Evolutionary conservation across 2,888 invertebrate genomes (phyloP), one percentile per base, ranked within the genome.

Genomic region (Drosophila aldrichi): DNA sequence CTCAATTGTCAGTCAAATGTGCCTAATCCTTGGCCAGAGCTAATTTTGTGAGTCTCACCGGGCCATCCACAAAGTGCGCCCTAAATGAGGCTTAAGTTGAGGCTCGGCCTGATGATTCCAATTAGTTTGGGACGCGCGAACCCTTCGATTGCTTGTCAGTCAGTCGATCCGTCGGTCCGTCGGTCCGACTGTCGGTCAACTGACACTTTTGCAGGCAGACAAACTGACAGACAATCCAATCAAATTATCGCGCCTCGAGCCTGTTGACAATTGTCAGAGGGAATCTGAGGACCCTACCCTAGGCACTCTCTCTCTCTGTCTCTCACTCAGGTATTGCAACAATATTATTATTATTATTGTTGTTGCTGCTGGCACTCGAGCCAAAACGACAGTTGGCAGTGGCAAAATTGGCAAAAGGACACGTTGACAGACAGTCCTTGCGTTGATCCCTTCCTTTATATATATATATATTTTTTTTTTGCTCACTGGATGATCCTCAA

Each of bases 61-160:
- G 79, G 60, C 66, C 87, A 91, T 93, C 93, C 93, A 92, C 92
- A 93, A 93, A 92, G 91, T 92, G 92, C 89, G 89, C 91, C 92
- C 91, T 91, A 93, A 93, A 93, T 92, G 92, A 92, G 92, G 89
- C 92, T 92, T 92, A 92, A 92, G 92, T 92, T 92, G 89, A 84
- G 84, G 84, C 89, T 87, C 82, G 80, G 29, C 56, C 79, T 83
- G 91, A 91, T 91, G 91, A 91, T 92, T 91, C 91, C 92, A 92
- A 92, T 92, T 92, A 92, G 91, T 82, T 72, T 78, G 90, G 89
- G 66, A 71, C 54, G 64, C 43, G 64, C 43, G 65, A 74, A 77
- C 79, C 82, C 83, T 81, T 83, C 81, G 88, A 76, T 85, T 59
- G 83, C 81, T 76, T 83, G 81, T 88, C 88, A 70, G 70, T 84